Conservation (phyloP, 1,140 invertebrate species). For the Tachypleus tridentatus region DNA sequence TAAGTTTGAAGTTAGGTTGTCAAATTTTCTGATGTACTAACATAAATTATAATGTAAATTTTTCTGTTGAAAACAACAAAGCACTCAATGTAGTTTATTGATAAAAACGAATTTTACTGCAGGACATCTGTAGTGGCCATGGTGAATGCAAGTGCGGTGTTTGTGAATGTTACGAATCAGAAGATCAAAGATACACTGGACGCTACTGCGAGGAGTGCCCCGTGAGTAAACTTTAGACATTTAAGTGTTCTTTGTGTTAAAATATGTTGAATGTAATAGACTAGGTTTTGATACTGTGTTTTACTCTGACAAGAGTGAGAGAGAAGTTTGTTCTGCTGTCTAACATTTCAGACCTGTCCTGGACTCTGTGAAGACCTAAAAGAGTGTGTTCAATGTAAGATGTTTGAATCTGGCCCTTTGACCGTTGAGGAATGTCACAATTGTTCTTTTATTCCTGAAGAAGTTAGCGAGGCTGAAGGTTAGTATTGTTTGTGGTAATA, state of each 20-base stretch:
- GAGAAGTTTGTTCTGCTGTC: no score
- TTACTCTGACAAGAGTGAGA: no score
- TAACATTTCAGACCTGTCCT: constrained; percentile 77
- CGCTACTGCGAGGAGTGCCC: constrained; percentile 87
- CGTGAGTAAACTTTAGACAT: constrained; percentile 48
- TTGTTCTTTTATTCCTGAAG: constrained; percentile 31
- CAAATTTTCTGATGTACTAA: no score
- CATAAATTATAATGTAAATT: no score
- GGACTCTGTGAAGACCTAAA: constrained; percentile 76
- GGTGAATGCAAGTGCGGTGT: constrained; percentile 71
- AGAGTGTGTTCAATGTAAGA: constrained; percentile 86
- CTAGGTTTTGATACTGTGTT: no score
- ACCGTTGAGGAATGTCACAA: constrained; percentile 43
- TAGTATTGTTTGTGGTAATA: no score
- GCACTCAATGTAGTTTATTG: no score
- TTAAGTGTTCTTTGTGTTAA: constrained; percentile 13
- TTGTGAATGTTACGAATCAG: constrained; percentile 61
- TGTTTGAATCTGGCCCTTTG: constrained; percentile 67
- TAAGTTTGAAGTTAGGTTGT: no score
- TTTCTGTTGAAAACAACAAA: no score
- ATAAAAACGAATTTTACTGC: no score
- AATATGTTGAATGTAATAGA: no score
- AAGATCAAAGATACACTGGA: constrained; percentile 50
- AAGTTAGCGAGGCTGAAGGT: constrained; percentile 36
- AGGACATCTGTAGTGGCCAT: constrained; percentile 51